Evolutionary conservation across 2,797 vertebrate species (phyloP).

Genomic region (Loriculus beryllinus): DNA sequence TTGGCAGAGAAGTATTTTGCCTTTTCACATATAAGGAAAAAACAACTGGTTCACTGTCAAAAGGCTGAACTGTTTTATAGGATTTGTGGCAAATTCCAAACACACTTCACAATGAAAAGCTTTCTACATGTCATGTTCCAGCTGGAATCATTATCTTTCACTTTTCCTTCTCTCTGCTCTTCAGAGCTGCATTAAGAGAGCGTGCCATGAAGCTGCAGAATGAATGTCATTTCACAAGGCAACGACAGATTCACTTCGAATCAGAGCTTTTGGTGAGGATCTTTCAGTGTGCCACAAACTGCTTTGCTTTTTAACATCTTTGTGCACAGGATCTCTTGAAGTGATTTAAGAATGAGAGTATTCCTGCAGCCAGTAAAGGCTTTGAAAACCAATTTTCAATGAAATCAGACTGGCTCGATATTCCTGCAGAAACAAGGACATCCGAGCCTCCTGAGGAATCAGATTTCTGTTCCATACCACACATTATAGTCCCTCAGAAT

Average conservation of each 20-base stretch:
- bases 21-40: slow-evolving; percentile 27
- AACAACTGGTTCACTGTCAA: slow-evolving; percentile 24
- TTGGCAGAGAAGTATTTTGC: slow-evolving; percentile 1
- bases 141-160: slow-evolving; percentile 31
- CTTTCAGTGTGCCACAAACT: background rate
- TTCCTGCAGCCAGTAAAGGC: background rate
- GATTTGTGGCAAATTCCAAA: slow-evolving; percentile 46
- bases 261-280: background rate
- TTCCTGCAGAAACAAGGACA: background rate
- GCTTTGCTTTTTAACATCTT: background rate
- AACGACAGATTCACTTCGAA: background rate
- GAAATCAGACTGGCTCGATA: background rate
- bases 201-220: background rate
- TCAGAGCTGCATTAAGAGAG: background rate
- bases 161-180: background rate
- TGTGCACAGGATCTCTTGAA: background rate
- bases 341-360: background rate
- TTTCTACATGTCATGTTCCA: slow-evolving; percentile 49
- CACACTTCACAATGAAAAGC: slow-evolving; percentile 45
- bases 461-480: background rate
- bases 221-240: background rate
- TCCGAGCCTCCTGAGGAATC: background rate
- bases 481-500: background rate
- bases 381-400: background rate
- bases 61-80: slow-evolving; percentile 26